Evolutionary conservation across 2,888 invertebrate genomes (phyloP).

Genomic region (Thelaira solivaga): DNA sequence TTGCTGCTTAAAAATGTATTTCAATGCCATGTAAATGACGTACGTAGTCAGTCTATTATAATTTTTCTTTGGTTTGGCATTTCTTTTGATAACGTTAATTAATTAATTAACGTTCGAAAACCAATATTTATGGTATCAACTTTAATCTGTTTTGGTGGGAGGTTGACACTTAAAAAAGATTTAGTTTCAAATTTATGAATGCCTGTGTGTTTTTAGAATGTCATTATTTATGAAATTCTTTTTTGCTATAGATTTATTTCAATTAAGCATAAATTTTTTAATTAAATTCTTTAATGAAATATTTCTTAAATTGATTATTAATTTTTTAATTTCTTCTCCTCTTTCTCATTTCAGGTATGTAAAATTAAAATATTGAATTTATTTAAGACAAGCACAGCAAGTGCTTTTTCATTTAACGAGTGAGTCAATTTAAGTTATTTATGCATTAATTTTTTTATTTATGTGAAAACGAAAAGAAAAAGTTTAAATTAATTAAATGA

Average conservation of each 20-base stretch:
- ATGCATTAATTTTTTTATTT: too few relatives aligned
- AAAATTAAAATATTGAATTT: neutral
- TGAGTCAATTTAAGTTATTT: constrained; percentile 42
- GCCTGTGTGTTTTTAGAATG: neutral
- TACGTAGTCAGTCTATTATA: neutral
- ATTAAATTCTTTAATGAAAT: neutral
- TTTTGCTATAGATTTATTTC: constrained; percentile 5
- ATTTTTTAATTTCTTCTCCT: constrained; percentile 8
- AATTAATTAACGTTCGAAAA: constrained; percentile 41
- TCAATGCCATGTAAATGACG: constrained; percentile 30
- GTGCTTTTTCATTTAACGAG: constrained; percentile 28
- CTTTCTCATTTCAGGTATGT: constrained; percentile 45
- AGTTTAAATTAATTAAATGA: too few relatives aligned
- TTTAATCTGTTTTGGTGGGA: constrained; percentile 1
- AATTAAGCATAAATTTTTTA: constrained; percentile 14
- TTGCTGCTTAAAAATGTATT: neutral
- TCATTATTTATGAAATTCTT: neutral
- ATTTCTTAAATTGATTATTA: constrained; percentile 13
- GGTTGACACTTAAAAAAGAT: constrained; percentile 16
- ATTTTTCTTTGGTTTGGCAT: neutral
- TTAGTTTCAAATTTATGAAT: neutral
- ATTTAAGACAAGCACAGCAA: constrained; percentile 21
- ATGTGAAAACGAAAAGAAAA: neutral
- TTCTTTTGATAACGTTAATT: constrained; percentile 52
- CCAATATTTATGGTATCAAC: constrained; percentile 16